Conservation (phyloP, 2,113 vertebrate genomes). For the Perccottus glenii region DNA sequence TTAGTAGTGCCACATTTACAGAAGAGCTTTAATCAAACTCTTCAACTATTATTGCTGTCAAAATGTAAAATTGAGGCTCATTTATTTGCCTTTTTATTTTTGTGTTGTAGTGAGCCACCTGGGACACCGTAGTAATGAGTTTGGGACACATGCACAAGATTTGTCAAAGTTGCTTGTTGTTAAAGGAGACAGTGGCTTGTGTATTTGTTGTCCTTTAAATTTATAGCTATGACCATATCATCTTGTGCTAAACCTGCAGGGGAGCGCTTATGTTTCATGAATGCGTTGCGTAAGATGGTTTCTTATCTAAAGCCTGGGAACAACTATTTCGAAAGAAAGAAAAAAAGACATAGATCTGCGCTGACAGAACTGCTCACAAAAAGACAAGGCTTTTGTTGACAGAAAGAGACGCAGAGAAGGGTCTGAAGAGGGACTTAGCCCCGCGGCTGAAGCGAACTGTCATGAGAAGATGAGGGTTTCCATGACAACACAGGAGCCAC, state of each 20-base stretch:
- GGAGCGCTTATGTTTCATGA: neutral
- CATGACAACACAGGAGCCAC: conserved; percentile 76
- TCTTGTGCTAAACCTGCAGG: neutral
- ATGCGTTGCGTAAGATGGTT: conserved; percentile 5
- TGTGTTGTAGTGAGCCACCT: no score
- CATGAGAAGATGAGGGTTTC: conserved; percentile 80
- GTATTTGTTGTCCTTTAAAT: neutral
- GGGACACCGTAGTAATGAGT: no score
- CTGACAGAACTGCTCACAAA: conserved; percentile 31
- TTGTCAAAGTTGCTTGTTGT: no score
- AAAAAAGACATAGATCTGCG: conserved; percentile 55
- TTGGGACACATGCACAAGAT: no score
- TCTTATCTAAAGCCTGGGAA: conserved; percentile 54
- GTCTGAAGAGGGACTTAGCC: conserved; percentile 70
- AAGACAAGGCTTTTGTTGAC: conserved; percentile 61
- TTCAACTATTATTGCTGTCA: no score
- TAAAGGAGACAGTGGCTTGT: no score
- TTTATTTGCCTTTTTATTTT: no score
- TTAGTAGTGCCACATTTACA: no score
- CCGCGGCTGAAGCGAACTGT: conserved; percentile 74
- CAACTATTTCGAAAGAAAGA: conserved; percentile 8
- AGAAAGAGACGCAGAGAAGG: conserved; percentile 60
- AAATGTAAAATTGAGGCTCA: no score
- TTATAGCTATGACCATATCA: neutral
- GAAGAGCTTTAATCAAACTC: no score